These are phyloP conservation scores for Elephantulus edwardii DNA, from an alignment of 2,113 vertebrate genomes.

Conservation along the genomic window DNA sequence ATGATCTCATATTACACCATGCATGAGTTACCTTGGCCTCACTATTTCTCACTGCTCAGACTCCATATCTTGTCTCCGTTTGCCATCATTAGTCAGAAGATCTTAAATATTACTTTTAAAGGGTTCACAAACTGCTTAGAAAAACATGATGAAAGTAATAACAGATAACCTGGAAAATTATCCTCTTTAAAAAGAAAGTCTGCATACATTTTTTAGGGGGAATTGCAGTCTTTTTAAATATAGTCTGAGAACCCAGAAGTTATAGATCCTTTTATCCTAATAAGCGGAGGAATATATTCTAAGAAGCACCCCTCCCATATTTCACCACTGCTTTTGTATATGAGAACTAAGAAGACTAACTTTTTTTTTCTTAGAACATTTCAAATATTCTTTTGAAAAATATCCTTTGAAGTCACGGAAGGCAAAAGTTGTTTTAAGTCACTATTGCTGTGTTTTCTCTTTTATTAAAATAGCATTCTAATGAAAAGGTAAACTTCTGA, in stretches of 20 bases:
- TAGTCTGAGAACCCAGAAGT: not conserved
- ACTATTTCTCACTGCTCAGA: not conserved
- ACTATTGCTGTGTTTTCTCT: not conserved
- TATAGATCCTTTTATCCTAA: constrained; percentile 13
- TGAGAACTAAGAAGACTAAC: constrained; percentile 51
- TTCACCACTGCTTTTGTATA: constrained; percentile 23
- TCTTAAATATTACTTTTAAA: constrained; percentile 8
- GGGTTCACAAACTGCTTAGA: not conserved
- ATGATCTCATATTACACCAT: not conserved
- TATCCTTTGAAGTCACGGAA: constrained; percentile 58
- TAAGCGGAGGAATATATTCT: constrained; percentile 27
- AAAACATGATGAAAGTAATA: not conserved
- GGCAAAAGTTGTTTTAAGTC: constrained; percentile 66
- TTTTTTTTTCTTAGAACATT: constrained; percentile 42
- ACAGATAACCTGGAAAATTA: not conserved
- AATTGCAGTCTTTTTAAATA: not conserved
- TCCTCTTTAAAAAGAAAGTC: not conserved
- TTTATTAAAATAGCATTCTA: constrained; percentile 6
- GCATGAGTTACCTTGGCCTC: not conserved
- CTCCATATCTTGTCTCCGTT: not conserved
- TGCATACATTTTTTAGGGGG: not conserved
- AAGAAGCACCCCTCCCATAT: not conserved
- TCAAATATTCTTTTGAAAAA: constrained; percentile 71
- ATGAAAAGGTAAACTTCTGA: constrained; percentile 55
- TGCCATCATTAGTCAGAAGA: not conserved